Percentiles rank a stretch among this genome's conserved stretches.
Evolutionary conservation across 2,113 vertebrate species (phyloP).

Genomic region (Poeciliopsis occidentalis): DNA sequence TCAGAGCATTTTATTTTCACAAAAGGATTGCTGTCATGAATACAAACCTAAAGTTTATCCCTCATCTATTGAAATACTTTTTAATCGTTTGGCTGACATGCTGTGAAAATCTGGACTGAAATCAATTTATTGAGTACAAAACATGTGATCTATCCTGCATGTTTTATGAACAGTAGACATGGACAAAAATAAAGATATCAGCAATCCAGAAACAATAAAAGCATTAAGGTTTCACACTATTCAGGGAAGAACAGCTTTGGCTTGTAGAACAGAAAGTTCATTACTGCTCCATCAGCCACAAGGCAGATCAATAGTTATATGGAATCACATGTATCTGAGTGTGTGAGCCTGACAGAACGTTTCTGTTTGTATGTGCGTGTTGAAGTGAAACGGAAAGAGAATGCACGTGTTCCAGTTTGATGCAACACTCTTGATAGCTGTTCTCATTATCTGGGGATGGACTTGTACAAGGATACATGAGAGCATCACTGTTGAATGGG

Average conservation of each 20-base stretch:
- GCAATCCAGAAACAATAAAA: constrained; percentile 25
- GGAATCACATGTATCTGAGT: constrained; percentile 23
- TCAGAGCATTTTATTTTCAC: background rate
- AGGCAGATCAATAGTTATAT: constrained; percentile 67
- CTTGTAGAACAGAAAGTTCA: constrained; percentile 60
- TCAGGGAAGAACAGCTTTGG: background rate
- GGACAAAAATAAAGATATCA: background rate
- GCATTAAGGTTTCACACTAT: constrained; percentile 23
- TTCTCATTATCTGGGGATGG: constrained; percentile 14
- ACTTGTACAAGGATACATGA: constrained; percentile 17
- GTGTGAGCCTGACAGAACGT: constrained; percentile 15
- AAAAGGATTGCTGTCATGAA: background rate
- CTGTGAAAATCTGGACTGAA: too few species aligned
- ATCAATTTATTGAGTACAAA: background rate
- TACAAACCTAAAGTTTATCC: background rate
- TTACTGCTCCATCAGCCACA: constrained; percentile 55
- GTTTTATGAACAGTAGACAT: background rate
- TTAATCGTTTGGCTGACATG: constrained; percentile 18
- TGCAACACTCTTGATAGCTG: constrained; percentile 32
- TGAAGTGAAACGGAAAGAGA: background rate
- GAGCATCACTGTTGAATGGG: constrained; percentile 43
- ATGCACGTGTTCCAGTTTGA: constrained; percentile 26
- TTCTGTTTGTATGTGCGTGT: background rate
- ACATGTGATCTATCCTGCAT: background rate
- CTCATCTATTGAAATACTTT: background rate